Percentiles rank a stretch among this genome's conserved stretches.
Evolutionary conservation across 2,113 vertebrate genomes (phyloP).

Genomic region (Pedetes capensis): DNA sequence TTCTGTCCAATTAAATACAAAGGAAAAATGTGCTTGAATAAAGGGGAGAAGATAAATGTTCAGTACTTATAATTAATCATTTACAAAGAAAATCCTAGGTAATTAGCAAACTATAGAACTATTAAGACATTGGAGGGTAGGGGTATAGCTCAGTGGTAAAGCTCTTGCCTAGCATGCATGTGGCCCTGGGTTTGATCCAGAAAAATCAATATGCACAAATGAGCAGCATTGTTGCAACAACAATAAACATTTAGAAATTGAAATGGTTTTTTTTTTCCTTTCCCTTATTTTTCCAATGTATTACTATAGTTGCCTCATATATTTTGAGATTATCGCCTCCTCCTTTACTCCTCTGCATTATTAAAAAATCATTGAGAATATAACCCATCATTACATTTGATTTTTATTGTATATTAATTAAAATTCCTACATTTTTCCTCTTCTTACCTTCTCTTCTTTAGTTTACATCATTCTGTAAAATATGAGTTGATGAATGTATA

Average conservation of each 20-base stretch:
- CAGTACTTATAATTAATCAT: constrained; percentile 26
- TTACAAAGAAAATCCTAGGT: constrained; percentile 5
- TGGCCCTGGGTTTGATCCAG: not conserved
- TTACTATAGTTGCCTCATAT: too few relatives aligned
- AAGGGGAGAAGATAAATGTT: constrained; percentile 16
- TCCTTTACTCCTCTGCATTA: too few relatives aligned
- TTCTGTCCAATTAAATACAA: constrained; percentile 23
- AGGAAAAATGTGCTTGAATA: not conserved
- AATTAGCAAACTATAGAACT: constrained; percentile 6
- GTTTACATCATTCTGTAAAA: too few relatives aligned
- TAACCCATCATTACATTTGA: too few relatives aligned
- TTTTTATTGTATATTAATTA: too few relatives aligned
- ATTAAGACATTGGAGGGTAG: not conserved
- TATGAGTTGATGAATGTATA: too few relatives aligned
- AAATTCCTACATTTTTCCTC: too few relatives aligned
- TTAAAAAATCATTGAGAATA: too few relatives aligned
- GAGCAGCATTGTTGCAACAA: not conserved
- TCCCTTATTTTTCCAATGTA: too few relatives aligned
- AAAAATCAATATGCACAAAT: constrained; percentile 31
- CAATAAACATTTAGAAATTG: constrained; percentile 17
- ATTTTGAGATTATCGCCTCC: too few relatives aligned
- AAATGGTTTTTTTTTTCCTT: too few relatives aligned
- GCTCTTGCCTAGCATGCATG: not conserved
- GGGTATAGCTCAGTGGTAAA: not conserved
- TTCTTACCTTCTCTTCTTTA: too few relatives aligned